Conservation (phyloP, 1,140 invertebrate species). For the Paracyclopina nana region DNA sequence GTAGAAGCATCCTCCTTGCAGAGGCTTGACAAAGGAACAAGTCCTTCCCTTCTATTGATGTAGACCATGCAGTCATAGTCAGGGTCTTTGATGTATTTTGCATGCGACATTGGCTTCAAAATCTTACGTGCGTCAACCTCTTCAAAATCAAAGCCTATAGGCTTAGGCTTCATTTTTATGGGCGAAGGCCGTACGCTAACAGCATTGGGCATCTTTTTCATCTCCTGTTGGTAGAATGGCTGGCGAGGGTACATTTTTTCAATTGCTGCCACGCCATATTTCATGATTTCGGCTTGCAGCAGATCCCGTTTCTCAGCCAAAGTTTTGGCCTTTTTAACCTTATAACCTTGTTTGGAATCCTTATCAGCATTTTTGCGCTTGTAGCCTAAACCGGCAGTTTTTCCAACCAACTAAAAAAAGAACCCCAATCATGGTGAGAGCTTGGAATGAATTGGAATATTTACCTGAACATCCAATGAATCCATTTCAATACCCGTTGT, state of each 20-base stretch:
- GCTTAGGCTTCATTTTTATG: neutral
- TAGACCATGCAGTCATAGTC: neutral
- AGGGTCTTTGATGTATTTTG: neutral
- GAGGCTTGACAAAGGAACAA: conserved; percentile 7
- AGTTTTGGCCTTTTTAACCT: conserved; percentile 9
- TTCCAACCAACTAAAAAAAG: no score
- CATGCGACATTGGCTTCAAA: conserved; percentile 6
- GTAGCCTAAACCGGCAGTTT: neutral
- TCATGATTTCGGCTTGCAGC: conserved; percentile 2
- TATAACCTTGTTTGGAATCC: no score
- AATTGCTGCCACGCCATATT: conserved; percentile 12
- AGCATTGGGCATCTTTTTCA: neutral
- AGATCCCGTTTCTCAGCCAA: conserved; percentile 1
- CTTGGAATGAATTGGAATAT: no score
- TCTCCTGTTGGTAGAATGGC: neutral
- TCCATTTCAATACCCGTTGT: neutral
- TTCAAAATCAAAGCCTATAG: neutral
- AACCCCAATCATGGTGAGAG: no score
- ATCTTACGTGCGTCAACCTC: conserved; percentile 9
- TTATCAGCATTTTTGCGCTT: neutral
- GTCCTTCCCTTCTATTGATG: neutral
- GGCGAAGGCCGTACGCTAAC: neutral
- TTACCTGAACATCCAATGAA: no score
- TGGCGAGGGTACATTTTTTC: conserved; percentile 9
- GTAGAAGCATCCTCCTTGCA: neutral